Conservation (phyloP, 2,113 vertebrate species). For the Murina feae region DNA sequence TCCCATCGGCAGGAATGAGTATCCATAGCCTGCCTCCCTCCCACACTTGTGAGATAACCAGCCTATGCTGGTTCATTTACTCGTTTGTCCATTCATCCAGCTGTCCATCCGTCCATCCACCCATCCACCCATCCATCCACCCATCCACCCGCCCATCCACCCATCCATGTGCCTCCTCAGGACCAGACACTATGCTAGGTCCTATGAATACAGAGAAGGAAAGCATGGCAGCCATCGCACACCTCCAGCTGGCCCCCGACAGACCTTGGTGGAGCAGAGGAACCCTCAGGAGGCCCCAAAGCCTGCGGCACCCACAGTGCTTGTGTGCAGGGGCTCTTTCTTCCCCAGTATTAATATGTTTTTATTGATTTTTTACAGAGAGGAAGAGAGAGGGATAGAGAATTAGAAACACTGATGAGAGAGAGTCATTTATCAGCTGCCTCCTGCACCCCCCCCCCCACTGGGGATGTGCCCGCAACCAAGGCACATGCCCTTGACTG, state of each 20-base stretch:
- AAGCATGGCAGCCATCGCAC: fast-evolving
- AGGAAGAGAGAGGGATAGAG: no score
- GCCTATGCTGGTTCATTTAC: not conserved
- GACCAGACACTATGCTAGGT: no score
- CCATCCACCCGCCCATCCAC: no score
- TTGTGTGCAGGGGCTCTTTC: fast-evolving
- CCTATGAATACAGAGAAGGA: not conserved
- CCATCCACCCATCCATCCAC: no score
- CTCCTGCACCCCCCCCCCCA: no score
- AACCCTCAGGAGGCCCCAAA: fast-evolving
- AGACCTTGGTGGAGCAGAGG: fast-evolving
- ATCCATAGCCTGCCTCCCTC: not conserved
- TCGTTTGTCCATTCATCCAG: not conserved
- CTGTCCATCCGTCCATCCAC: not conserved
- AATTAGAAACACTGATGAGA: no score
- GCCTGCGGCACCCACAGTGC: not conserved
- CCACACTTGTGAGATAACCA: not conserved
- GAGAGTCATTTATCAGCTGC: no score
- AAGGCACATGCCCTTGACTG: no score
- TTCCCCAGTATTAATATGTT: no score
- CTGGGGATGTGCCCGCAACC: no score
- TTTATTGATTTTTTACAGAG: no score
- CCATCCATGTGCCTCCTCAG: not conserved
- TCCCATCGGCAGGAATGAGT: not conserved
- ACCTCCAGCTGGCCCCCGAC: not conserved